Conservation (phyloP, 2,888 invertebrate species). For the Eristalis intricaria region DNA sequence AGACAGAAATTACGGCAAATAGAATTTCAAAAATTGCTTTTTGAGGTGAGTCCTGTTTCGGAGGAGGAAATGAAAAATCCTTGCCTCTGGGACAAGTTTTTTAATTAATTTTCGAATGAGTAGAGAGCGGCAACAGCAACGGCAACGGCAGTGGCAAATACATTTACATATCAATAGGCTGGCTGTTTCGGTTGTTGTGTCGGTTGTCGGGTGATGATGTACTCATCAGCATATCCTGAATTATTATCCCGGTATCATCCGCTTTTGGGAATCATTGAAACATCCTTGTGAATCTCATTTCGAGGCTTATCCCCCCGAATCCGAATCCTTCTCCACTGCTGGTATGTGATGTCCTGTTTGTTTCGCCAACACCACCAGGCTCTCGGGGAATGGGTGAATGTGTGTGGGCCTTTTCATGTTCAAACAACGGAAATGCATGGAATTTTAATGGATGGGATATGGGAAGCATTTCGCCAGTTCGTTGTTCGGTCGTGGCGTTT, state of each 20-base stretch:
- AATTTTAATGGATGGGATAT: constrained; percentile 46
- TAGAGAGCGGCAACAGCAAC: not conserved
- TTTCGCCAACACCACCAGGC: not conserved
- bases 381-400: not conserved
- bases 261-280: constrained; percentile 54
- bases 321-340: not conserved
- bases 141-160: not conserved
- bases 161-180: constrained; percentile 34
- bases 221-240: constrained; percentile 44
- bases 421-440: constrained; percentile 43
- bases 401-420: constrained; percentile 28
- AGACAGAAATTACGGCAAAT: not conserved
- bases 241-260: constrained; percentile 50
- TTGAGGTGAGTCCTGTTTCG: constrained; percentile 55
- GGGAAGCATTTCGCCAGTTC: constrained; percentile 13
- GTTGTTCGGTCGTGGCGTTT: not conserved
- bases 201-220: constrained; percentile 2
- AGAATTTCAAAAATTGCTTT: constrained; percentile 50
- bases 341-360: constrained; percentile 14
- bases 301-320: constrained; percentile 35
- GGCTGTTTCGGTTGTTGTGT: not conserved
- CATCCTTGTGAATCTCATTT: constrained; percentile 61
- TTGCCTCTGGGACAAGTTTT: constrained; percentile 17
- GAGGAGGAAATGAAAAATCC: constrained; percentile 34
- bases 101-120: constrained; percentile 49